Evolutionary conservation across 2,113 vertebrate genomes (phyloP).

Genomic region (Pomatorhinus ruficollis): DNA sequence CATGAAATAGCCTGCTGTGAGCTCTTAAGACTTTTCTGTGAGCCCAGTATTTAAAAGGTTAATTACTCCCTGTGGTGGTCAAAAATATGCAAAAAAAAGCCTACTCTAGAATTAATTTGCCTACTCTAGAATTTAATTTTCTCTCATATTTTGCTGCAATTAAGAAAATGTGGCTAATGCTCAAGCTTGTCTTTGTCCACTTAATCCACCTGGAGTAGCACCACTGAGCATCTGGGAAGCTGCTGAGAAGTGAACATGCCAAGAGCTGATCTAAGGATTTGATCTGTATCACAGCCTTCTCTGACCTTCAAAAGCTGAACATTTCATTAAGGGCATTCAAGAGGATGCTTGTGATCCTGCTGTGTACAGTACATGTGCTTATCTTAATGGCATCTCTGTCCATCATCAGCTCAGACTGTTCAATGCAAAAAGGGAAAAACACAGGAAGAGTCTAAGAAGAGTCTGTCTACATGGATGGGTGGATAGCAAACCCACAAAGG

Average conservation of each 20-base stretch:
- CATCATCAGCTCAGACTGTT: neutral
- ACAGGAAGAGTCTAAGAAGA: neutral
- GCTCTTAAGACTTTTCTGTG: neutral
- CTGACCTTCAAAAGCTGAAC: neutral
- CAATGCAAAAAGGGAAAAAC: neutral
- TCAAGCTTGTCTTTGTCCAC: neutral
- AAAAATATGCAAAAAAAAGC: neutral
- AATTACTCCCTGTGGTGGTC: neutral
- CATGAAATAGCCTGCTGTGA: neutral
- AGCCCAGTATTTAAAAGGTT: neutral
- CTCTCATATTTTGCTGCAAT: neutral
- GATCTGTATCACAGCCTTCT: neutral
- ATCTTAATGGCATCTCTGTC: neutral
- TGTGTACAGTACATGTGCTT: neutral
- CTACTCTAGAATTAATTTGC: neutral
- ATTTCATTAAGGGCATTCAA: neutral
- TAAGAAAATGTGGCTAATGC: neutral
- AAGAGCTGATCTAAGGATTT: neutral
- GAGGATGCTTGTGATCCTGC: neutral
- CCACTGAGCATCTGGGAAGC: neutral
- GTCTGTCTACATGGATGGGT: neutral
- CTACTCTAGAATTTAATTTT: neutral
- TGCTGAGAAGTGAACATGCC: neutral
- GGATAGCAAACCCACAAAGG: neutral
- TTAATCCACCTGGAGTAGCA: neutral